Evolutionary conservation across 2,888 invertebrate genomes (phyloP), one percentile per base, ranked within the genome.

Genomic region (Eupithecia pulchellata): DNA sequence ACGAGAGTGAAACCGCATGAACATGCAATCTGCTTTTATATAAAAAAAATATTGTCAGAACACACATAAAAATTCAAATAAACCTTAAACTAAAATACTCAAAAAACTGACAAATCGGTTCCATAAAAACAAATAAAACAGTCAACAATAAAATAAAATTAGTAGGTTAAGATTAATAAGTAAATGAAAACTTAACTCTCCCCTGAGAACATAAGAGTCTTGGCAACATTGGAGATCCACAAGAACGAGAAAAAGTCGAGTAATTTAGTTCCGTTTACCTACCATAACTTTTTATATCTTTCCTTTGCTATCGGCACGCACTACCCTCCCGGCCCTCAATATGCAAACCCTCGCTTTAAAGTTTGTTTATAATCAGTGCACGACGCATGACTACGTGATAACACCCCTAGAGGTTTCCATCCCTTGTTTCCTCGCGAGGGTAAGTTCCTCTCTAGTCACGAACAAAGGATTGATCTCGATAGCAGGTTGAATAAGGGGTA

Each of bases 281-380:
- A 13, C 4, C 4, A 52, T 57, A 29, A 29, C 9, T 57, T 57
- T 32, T 60, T 60, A n/a, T 60, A 60, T 61, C 20, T 60, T 60
- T 32, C 34, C 34, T 32, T 32, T 32, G n/a, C 20, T 60, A 60
- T 60, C 61, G 34, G 61, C 25, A 61, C 34, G 25, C 61, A 61
- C 60, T 34, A 14, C 4, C 64, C 71, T 73, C 75, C 78, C 83
- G 64, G 66, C 81, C 81, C 81, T 74, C 69, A 68, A 78, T 82
- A 83, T 82, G 83, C 82, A 84, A 83, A 83, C 88, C 86, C 87
- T 84, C 79, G 82, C 83, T 85, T 85, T 84, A 84, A 82, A 87
- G 90, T 91, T 92, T 92, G 88, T 90, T 91, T 92, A 90, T 93
- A 93, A 93, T 93, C 93, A 92, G 92, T 87, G 89, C 87, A 83